phyloP scores from a whole-genome alignment of 2,888 invertebrate species.

The Arge pagana region DNA sequence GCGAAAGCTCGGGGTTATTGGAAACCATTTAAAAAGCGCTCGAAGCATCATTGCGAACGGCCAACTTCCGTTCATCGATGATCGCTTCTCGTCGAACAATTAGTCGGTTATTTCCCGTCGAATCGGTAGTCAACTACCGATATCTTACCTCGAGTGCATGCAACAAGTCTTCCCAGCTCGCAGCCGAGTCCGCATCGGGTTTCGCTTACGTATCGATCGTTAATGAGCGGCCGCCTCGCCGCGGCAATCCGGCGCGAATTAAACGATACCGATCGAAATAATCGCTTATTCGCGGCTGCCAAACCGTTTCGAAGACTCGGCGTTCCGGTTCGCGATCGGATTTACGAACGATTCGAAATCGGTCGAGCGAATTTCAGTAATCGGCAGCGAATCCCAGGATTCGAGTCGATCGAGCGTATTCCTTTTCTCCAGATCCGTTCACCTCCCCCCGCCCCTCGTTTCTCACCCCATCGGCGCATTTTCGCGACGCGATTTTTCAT shows the following conservation, averaged over 20 bases:
- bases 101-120: slow-evolving; percentile 10
- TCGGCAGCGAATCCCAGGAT: too few species aligned
- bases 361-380: too few species aligned
- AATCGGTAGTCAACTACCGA: slow-evolving; percentile 12
- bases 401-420: too few species aligned
- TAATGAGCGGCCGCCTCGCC: slow-evolving; percentile 7
- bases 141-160: slow-evolving; percentile 10
- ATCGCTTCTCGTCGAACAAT: too few species aligned
- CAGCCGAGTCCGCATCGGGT: slow-evolving; percentile 6
- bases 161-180: slow-evolving; percentile 20
- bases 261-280: slow-evolving; percentile 12
- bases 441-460: too few species aligned
- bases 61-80: too few species aligned
- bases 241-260: slow-evolving; percentile 5
- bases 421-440: too few species aligned
- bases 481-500: too few species aligned
- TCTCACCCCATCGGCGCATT: too few species aligned
- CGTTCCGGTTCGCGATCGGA: not conserved
- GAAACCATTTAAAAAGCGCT: too few species aligned
- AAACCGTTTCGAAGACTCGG: not conserved
- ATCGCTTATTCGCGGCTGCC: slow-evolving; percentile 6
- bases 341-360: not conserved
- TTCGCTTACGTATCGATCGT: slow-evolving; percentile 13
- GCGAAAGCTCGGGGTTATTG: too few species aligned
- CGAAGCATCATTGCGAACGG: too few species aligned